Evolutionary conservation across 2,888 invertebrate species (phyloP).

Genomic region (Hydroisotoma schaefferi): DNA sequence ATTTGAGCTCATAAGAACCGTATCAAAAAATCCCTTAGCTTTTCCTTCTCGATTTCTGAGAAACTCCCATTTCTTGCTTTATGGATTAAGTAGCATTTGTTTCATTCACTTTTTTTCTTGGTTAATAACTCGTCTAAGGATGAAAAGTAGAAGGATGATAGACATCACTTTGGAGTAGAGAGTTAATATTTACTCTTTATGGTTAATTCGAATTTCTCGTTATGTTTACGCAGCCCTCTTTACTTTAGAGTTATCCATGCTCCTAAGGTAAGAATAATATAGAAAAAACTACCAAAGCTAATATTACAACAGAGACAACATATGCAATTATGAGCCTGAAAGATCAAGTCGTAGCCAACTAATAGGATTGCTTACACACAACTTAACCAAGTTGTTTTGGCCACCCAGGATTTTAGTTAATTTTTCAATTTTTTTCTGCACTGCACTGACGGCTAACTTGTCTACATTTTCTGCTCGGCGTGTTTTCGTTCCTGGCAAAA

Average conservation of each 20-base stretch:
- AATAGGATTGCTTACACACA: no score
- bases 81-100: constrained; percentile 5
- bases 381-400: not conserved
- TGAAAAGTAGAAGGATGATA: no score
- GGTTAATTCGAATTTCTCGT: not conserved
- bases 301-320: no score
- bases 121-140: no score
- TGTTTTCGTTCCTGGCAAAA: no score
- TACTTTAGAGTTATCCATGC: no score
- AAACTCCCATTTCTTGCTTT: constrained; percentile 9
- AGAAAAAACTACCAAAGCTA: no score
- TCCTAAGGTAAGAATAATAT: no score
- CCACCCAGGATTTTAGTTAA: constrained; percentile 6
- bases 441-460: not conserved
- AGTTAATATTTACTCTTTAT: not conserved
- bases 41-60: constrained; percentile 12
- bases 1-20: constrained; percentile 21
- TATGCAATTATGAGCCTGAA: no score
- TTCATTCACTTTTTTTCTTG: constrained; percentile 1
- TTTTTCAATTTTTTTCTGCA: not conserved
- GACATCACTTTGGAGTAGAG: no score
- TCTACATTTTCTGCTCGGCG: not conserved
- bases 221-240: no score
- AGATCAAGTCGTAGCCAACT: no score
- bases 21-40: constrained; percentile 17